phyloP scores from a whole-genome alignment of 64 coral and sea anemone genomes.

The Catalaphyllia jardinei region DNA sequence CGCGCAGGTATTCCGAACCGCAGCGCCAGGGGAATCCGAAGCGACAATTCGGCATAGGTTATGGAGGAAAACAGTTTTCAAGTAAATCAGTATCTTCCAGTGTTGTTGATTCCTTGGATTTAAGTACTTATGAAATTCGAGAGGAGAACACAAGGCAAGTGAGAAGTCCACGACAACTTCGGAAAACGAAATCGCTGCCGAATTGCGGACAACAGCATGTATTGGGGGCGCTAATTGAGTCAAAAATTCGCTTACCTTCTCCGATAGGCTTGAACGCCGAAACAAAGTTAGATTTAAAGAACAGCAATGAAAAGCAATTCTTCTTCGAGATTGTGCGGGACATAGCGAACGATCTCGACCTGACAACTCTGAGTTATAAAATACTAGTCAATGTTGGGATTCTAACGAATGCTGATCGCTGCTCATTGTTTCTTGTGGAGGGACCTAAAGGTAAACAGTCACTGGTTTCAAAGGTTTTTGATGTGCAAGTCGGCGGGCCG shows the following conservation, averaged over 20 bases:
- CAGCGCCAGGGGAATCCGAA: constrained; percentile 60
- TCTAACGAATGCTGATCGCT: constrained; percentile 98
- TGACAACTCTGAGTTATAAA: constrained; percentile 99
- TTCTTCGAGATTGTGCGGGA: constrained; percentile 99
- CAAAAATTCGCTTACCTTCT: constrained; percentile 93
- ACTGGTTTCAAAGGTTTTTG: constrained; percentile 98
- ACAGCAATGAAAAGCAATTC: constrained; percentile 95
- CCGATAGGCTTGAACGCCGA: constrained; percentile 85
- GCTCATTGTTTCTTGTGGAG: constrained; percentile 97
- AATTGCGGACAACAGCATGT: constrained; percentile 91
- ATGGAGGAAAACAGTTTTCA: constrained; percentile 55
- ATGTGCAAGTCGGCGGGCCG: constrained; percentile 80
- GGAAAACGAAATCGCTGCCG: constrained; percentile 95
- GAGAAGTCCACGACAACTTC: constrained; percentile 78
- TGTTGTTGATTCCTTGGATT: constrained; percentile 84
- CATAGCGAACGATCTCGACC: constrained; percentile 97
- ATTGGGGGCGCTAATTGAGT: constrained; percentile 94
- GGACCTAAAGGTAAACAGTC: constrained; percentile 94
- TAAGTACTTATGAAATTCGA: constrained; percentile 79
- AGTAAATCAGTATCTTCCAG: constrained; percentile 66
- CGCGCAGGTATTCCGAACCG: constrained; percentile 76
- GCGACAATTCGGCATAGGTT: constrained; percentile 53
- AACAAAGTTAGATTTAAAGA: constrained; percentile 91
- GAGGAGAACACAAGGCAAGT: constrained; percentile 73
- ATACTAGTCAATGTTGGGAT: constrained; percentile 99